A percentile compares a stretch with the other conserved stretches of the same genome.
phyloP scores from a whole-genome alignment of 2,113 vertebrate genomes.

The Vidua macroura region DNA sequence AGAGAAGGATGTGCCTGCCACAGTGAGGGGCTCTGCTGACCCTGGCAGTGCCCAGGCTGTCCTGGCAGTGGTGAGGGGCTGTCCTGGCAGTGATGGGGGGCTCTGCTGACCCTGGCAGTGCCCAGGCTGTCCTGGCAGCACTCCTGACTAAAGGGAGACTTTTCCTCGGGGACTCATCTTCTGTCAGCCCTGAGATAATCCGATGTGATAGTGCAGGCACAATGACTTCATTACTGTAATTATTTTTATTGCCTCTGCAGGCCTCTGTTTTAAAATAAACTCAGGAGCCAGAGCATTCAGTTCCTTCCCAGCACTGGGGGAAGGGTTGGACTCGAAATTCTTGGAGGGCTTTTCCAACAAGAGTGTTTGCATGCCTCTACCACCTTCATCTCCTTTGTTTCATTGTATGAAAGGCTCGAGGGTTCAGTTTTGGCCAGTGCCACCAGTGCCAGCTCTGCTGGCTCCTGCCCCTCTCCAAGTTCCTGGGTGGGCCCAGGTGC shows the following conservation, averaged over 20 bases:
- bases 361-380: too few relatives aligned
- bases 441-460: background rate
- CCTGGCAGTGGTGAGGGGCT: background rate
- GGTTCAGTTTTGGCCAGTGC: rapidly evolving
- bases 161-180: background rate
- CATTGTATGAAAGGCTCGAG: rapidly evolving
- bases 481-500: rapidly evolving
- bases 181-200: background rate
- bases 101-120: background rate
- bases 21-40: background rate
- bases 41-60: background rate
- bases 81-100: background rate
- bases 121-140: background rate
- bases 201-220: background rate
- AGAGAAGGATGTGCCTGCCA: too few relatives aligned
- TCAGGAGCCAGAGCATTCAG: background rate
- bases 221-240: background rate
- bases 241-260: background rate
- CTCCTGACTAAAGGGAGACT: background rate
- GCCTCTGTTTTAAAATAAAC: background rate
- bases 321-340: background rate
- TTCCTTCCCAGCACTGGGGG: background rate
- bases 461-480: rapidly evolving
- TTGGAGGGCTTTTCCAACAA: background rate
- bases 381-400: background rate